Evolutionary conservation across 1,140 invertebrate species (phyloP), one percentile per base, ranked within the genome.

Genomic region (Chrysoperla carnea): DNA sequence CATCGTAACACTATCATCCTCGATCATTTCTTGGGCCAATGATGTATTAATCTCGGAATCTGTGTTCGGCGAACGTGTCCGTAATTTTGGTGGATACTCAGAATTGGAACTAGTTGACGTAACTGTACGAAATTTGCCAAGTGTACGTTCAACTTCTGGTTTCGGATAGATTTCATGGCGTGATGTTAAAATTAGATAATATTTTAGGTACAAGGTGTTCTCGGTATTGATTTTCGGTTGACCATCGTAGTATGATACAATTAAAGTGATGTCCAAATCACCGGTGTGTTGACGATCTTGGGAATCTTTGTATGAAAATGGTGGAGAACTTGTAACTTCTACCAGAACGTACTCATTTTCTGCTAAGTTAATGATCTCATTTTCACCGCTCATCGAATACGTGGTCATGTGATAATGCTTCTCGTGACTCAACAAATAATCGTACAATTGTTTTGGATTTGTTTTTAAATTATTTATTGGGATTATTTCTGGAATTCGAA

Each of bases 351-450:
- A 76, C 48, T 80, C 75, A 23, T 56, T 69, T 12, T 67, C 57
- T 23, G 50, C 62, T 44, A 48, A 46, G 38, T 64, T 62, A 29
- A 57, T 47, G 0, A 52, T 48, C 35, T 45, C 39, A 7, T 37
- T 41, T 35, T 55, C 46, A 12, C 68, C 65, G 17, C 67, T 64
- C 81, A 84, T 84, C 37, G 70, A 59, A 8, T 84, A 62, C 1
- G 77, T 73, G 46, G 71, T 71, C 71, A 87, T 78, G 7, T 69
- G 64, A 54, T 84, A 83, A 8, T 70, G 65, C 44, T 76, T 73
- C 44, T 81, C 74, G 54, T 84, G 75, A 12, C 69, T 72, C 8
- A 83, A 59, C 40, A 87, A 67, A 55, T 84, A 84, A 41, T 78
- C 74, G 57, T 76, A 86, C 2, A 87, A 59, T 41, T 80, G 75